Evolutionary conservation across 1,140 invertebrate species (phyloP), one percentile per base, ranked within the genome.

Genomic region (Oedothorax gibbosus): DNA sequence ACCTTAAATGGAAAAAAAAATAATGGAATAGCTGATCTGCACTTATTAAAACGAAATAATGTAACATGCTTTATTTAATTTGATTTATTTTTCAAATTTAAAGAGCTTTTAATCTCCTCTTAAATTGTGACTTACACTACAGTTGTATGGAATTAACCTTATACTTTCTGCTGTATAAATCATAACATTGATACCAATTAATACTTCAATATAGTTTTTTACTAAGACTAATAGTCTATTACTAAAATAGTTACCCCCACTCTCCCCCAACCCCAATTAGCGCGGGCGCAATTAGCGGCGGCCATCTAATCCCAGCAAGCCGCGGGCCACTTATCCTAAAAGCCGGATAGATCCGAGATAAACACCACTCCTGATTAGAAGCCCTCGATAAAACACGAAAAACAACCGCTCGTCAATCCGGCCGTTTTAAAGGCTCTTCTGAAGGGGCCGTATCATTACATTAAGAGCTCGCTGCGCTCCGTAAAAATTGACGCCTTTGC

Each of bases 401-500:
- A 82, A 68, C 75, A 18, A 62, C 60, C 9, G 72, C 71, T 75
- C 75, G 72, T 84, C 72, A 18, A 60, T 49, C 68, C 18, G 71
- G 62, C 75, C 76, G 81, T 76, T 84, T 84, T 84, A 84, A 84
- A 84, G 81, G 72, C 51, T 51, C 71, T 73, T 79, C 72, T 77
- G 50, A 82, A 73, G 50, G 35, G 60, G 50, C 69, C 51, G 72
- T 84, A 84, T 84, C 81, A 84, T 84, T 84, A 84, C 81, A 62
- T 51, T 76, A 75, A 84, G 80, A 84, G 51, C 81, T 35, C 35
- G 35, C 81, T 73, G 65, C 71, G 81, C 81, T 84, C 57, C 81
- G 81, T 84, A 84, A 84, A 84, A 84, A 84, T 84, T 84, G 75
- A 84, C 81, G 81, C 81, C 81, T 84, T 68, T 69, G n/a, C 14